These are phyloP conservation scores for Tetrao urogallus DNA, from an alignment of 2,113 vertebrate species.

Conservation along the genomic window DNA sequence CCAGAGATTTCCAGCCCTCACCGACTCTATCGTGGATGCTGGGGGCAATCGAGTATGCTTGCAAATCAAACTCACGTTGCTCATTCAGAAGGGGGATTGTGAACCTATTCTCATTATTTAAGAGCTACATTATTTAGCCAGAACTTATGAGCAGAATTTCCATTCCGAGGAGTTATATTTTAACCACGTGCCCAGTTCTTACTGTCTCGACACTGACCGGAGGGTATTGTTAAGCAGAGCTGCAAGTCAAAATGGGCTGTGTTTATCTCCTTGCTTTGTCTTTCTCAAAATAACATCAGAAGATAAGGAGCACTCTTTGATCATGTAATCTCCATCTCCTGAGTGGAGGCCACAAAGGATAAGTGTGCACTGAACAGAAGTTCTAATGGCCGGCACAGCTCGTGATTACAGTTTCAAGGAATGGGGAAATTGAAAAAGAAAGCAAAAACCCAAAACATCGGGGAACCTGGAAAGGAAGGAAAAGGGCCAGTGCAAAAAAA, in stretches of 20 bases:
- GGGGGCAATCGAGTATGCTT: neutral
- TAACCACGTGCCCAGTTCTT: conserved; percentile 30
- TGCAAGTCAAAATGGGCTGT: conserved; percentile 8
- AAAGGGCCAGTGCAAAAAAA: neutral
- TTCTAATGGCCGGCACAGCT: neutral
- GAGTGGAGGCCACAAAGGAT: conserved; percentile 18
- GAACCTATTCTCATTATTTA: neutral
- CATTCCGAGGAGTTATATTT: conserved; percentile 24
- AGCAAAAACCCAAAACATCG: neutral
- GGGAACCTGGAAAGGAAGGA: neutral
- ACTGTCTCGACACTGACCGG: neutral
- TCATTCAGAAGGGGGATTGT: neutral
- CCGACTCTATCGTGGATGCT: neutral
- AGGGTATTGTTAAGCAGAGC: conserved; percentile 35
- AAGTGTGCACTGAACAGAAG: conserved; percentile 35
- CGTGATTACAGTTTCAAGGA: conserved; percentile 1
- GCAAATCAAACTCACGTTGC: neutral
- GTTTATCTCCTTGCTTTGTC: conserved; percentile 74
- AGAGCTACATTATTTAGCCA: neutral
- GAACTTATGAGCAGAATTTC: conserved; percentile 16
- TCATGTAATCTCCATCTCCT: conserved; percentile 33
- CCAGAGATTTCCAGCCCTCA: neutral
- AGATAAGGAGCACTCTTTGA: conserved; percentile 68
- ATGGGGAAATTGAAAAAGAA: neutral
- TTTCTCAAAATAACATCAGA: conserved; percentile 59